These are phyloP conservation scores for Amblyjoppa proteus DNA, from an alignment of 2,888 invertebrate genomes.

Conservation along the genomic window DNA sequence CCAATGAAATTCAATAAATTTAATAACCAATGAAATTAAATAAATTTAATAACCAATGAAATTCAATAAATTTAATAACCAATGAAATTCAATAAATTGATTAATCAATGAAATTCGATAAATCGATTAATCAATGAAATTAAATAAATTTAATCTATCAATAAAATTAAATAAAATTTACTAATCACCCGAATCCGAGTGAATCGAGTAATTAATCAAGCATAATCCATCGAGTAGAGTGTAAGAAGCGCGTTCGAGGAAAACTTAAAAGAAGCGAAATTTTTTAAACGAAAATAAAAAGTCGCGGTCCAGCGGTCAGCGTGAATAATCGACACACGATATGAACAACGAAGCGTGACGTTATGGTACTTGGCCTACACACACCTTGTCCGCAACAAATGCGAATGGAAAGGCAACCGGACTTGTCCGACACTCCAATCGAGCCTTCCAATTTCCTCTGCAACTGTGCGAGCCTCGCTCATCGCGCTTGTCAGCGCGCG, in stretches of 20 bases:
- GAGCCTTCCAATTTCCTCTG: background rate
- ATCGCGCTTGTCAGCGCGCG: background rate
- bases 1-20: too few relatives aligned
- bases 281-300: background rate
- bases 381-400: conserved; percentile 3
- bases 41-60: too few relatives aligned
- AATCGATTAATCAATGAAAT: too few relatives aligned
- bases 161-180: too few relatives aligned
- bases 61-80: too few relatives aligned
- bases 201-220: too few relatives aligned
- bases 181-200: too few relatives aligned
- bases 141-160: too few relatives aligned
- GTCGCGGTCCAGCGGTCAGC: background rate
- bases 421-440: conserved; percentile 25
- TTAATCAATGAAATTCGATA: too few relatives aligned
- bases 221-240: too few relatives aligned
- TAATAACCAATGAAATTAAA: too few relatives aligned
- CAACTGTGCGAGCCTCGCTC: background rate
- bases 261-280: background rate
- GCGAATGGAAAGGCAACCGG: conserved; percentile 44
- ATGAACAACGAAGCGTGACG: conserved; percentile 15
- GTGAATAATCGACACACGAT: background rate
- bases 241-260: background rate
- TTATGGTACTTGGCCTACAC: conserved; percentile 17
- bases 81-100: too few relatives aligned